Evolutionary conservation across 2,797 vertebrate genomes (phyloP).

Genomic region (Delichon dasypus): DNA sequence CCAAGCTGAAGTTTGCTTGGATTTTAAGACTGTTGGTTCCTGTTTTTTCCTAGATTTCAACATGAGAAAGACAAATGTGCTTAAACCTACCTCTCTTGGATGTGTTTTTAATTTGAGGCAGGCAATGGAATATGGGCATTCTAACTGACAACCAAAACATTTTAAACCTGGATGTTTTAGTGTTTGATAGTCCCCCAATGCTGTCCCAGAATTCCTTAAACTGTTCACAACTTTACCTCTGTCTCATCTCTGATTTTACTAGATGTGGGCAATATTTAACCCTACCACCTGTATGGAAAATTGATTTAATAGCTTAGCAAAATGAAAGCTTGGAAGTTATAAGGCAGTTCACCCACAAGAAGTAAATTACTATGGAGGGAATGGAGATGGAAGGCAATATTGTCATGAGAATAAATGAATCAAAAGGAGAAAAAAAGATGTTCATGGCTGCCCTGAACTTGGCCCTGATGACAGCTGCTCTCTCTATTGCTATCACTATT

Average conservation of each 20-base stretch:
- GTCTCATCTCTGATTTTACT: neutral
- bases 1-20: neutral
- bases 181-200: neutral
- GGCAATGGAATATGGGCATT: neutral
- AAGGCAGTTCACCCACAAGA: neutral
- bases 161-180: neutral
- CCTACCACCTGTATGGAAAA: neutral
- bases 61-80: neutral
- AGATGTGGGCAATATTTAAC: neutral
- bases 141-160: neutral
- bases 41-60: neutral
- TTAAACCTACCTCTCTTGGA: neutral
- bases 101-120: neutral
- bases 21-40: neutral
- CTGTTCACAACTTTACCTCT: neutral
- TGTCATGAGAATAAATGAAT: neutral
- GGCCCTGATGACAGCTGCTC: neutral
- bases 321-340: neutral
- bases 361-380: neutral
- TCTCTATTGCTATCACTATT: neutral
- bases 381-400: neutral
- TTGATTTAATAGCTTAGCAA: neutral
- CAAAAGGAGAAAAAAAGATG: neutral
- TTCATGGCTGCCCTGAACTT: neutral
- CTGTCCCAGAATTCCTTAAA: neutral